Evolutionary conservation across 2,797 vertebrate species (phyloP).

Genomic region (Micromesistius poutassou): DNA sequence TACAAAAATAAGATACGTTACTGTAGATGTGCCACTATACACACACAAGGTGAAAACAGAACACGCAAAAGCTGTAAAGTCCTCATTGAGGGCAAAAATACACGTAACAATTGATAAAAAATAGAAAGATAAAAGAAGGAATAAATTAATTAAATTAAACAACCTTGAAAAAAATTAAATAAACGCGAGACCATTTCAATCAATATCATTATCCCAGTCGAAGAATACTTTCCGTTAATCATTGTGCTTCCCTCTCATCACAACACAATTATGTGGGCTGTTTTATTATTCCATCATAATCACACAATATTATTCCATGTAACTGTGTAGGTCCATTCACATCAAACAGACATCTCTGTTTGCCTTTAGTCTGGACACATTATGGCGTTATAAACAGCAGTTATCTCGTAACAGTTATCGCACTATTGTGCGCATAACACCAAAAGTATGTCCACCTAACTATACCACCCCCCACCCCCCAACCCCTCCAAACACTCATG

Average conservation of each 20-base stretch:
- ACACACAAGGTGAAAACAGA: conserved; percentile 79
- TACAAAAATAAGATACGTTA: conserved; percentile 83
- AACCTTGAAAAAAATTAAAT: conserved; percentile 47
- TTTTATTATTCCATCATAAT: neutral
- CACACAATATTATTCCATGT: conserved; percentile 21
- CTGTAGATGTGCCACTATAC: conserved; percentile 79
- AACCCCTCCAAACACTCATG: conserved; percentile 29
- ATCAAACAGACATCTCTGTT: conserved; percentile 46
- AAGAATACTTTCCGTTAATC: conserved; percentile 42
- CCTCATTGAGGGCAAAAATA: conserved; percentile 97
- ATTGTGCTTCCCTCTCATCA: conserved; percentile 55
- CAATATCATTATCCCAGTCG: conserved; percentile 38
- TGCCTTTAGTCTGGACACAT: conserved; percentile 32
- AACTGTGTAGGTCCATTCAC: conserved; percentile 33
- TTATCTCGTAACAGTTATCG: no score
- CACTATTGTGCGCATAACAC: conserved; percentile 8
- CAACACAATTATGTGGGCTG: conserved; percentile 18
- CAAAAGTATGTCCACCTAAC: neutral
- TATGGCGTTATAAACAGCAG: neutral
- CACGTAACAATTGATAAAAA: conserved; percentile 64
- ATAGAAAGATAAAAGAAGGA: conserved; percentile 52
- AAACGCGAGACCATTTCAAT: conserved; percentile 49
- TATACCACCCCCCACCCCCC: conserved; percentile 17
- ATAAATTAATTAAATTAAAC: conserved; percentile 39
- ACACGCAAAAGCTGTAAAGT: conserved; percentile 85